Conservation (phyloP, 2,888 invertebrate genomes). For the Neuroscelio doddi region DNA sequence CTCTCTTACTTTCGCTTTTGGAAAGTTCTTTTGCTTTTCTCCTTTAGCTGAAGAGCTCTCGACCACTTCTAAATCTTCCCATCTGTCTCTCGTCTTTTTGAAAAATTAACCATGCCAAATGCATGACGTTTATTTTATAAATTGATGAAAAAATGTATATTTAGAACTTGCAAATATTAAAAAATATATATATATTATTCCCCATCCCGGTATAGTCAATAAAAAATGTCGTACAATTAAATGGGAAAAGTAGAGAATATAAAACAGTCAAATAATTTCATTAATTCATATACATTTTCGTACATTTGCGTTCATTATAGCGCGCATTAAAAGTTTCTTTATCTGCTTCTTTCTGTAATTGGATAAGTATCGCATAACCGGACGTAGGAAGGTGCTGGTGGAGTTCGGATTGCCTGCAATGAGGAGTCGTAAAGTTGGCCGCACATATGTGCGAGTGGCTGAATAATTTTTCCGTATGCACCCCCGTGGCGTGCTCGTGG, state of each 20-base stretch:
- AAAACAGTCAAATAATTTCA: conserved; percentile 6
- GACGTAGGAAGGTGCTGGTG: conserved; percentile 31
- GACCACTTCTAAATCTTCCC: conserved; percentile 1
- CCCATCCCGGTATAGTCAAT: no score
- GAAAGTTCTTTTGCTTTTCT: conserved; percentile 22
- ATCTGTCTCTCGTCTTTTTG: neutral
- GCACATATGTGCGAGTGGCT: conserved; percentile 49
- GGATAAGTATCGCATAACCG: conserved; percentile 38
- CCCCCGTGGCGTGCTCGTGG: conserved; percentile 67
- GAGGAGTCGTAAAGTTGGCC: conserved; percentile 11
- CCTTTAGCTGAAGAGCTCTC: conserved; percentile 1
- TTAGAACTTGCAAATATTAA: no score
- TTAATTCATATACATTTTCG: conserved; percentile 2
- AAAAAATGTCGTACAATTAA: no score
- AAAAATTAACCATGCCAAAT: no score
- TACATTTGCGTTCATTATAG: neutral
- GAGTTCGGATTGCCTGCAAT: conserved; percentile 16
- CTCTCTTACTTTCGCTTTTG: conserved; percentile 20
- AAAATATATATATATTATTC: no score
- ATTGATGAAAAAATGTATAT: no score
- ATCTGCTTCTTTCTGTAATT: conserved; percentile 23
- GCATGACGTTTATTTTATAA: no score
- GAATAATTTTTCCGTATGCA: conserved; percentile 64
- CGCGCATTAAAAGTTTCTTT: conserved; percentile 12
- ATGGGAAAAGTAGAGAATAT: neutral